Conservation (phyloP, 1,140 invertebrate genomes). For the Cherax quadricarinatus region DNA sequence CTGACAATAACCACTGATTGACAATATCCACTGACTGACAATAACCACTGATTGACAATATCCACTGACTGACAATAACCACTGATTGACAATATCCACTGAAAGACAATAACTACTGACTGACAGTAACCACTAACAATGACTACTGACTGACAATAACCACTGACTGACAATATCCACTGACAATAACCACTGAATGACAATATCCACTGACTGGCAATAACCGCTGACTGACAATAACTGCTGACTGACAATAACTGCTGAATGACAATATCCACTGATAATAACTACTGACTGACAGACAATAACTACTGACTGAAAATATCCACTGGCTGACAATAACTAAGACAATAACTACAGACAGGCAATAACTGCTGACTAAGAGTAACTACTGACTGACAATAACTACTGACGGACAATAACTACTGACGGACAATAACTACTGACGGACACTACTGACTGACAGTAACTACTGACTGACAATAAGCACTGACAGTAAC, state of each 20-base stretch:
- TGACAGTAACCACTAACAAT: background rate
- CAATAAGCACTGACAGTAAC: background rate
- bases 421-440: background rate
- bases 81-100: no score
- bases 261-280: background rate
- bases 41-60: background rate
- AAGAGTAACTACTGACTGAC: background rate
- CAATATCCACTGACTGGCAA: no score
- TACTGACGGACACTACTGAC: background rate
- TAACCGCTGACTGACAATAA: no score
- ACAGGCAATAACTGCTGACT: no score
- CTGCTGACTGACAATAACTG: background rate
- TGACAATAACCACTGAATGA: no score
- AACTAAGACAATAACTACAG: no score
- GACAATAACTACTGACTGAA: background rate
- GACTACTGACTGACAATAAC: no score
- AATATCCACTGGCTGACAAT: background rate
- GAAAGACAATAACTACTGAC: no score
- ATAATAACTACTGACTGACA: background rate
- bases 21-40: no score
- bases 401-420: background rate
- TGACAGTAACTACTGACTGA: background rate
- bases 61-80: constrained; percentile 9
- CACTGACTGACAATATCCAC: no score
- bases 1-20: no score